Evolutionary conservation across 2,797 vertebrate genomes (phyloP).

Genomic region (Serranus cabrilla): DNA sequence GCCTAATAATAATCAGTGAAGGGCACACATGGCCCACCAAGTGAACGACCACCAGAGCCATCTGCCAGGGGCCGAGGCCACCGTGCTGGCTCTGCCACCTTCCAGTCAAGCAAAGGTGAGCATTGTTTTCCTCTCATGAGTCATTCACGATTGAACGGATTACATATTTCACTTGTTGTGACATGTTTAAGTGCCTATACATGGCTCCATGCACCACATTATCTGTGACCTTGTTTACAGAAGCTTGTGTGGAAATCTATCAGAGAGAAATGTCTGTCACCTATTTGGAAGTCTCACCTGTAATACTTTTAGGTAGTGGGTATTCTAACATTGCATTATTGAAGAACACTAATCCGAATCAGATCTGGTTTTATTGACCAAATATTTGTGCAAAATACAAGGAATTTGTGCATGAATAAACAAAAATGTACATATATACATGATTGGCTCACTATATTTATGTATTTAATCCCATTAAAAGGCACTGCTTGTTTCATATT

Average conservation of each 20-base stretch:
- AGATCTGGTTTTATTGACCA: too few relatives aligned
- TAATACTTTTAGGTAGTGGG: not conserved
- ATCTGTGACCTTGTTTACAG: not conserved
- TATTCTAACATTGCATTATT: not conserved
- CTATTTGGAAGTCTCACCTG: not conserved
- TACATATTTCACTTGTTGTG: not conserved
- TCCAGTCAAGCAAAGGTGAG: constrained; percentile 88
- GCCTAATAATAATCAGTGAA: constrained; percentile 35
- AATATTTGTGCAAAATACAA: too few relatives aligned
- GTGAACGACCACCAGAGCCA: constrained; percentile 86
- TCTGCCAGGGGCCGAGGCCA: constrained; percentile 81
- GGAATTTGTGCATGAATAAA: too few relatives aligned
- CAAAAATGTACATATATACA: too few relatives aligned
- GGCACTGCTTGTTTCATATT: too few relatives aligned
- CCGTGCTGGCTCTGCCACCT: constrained; percentile 84
- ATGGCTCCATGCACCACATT: not conserved
- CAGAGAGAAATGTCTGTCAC: not conserved
- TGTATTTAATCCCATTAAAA: not conserved
- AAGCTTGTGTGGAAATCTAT: not conserved
- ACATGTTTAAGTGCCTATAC: not conserved
- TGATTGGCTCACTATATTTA: too few relatives aligned
- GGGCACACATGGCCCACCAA: constrained; percentile 90
- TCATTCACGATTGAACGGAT: not conserved
- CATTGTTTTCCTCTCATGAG: not conserved
- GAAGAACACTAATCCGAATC: not conserved